Evolutionary conservation across 1,140 invertebrate species (phyloP), one percentile per base, ranked within the genome.

Genomic region (Sipha flava): DNA sequence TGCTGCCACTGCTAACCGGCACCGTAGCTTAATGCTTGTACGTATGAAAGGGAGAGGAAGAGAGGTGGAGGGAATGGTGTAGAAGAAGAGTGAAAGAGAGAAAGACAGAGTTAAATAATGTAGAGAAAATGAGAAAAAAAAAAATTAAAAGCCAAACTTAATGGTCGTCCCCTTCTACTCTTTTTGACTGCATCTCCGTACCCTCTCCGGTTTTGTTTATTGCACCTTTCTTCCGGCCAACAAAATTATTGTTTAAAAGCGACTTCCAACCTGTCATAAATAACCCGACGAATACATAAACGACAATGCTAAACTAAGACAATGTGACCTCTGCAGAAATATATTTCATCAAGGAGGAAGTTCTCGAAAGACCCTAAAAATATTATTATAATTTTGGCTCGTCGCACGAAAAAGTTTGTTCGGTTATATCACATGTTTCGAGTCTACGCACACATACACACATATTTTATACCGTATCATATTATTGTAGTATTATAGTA

Each of bases 71-170:
- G n/a, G n/a, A n/a, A n/a, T n/a, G n/a, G n/a, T n/a, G n/a, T n/a
- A n/a, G n/a, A n/a, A n/a, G n/a, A n/a, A n/a, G n/a, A n/a, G n/a
- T n/a, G n/a, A n/a, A n/a, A n/a, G n/a, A 14, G 23, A 12, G 26
- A 57, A 12, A 57, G 49, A 23, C 34, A 37, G 40, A 21, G 14
- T 21, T 21, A 40, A 37, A 21, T n/a, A 12, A 18, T 23, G 31
- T 18, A 66, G 34, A 31, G 31, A 47, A 14, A 37, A 10, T 16
- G 31, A 54, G 18, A 31, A n/a, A 75, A n/a, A 40, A 75, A 57
- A 75, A 75, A 57, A 75, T 73, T 73, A 73, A 73, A 73, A 73
- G 70, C 70, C 70, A 52, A 73, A 52, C 70, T 73, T 73, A 73
- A 73, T 54, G 70, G 70, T 47, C 31, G 70, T 73, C 10, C 70